Conservation (phyloP, 2,797 vertebrate genomes). For the Sphenodon punctatus region DNA sequence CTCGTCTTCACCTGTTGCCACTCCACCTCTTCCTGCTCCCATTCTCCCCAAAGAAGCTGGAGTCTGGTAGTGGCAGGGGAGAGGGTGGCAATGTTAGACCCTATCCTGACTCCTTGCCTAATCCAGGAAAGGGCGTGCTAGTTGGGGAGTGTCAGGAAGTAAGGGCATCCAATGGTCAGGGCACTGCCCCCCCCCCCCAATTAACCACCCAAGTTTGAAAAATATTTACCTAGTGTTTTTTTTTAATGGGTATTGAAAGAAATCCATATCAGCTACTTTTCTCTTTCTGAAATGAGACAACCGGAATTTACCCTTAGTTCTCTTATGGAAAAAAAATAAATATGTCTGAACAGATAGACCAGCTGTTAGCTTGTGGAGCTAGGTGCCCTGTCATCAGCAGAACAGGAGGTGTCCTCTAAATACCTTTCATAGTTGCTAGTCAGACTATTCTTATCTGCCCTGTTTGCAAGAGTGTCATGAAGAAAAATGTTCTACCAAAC, state of each 20-base stretch:
- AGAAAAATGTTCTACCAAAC: neutral
- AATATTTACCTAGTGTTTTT: accelerated
- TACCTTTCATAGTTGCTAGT: neutral
- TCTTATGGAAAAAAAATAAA: neutral
- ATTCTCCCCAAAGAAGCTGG: too few relatives aligned
- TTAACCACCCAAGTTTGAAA: neutral
- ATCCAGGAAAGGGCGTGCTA: too few relatives aligned
- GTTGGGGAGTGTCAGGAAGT: too few relatives aligned
- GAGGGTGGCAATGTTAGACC: too few relatives aligned
- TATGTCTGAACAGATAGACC: neutral
- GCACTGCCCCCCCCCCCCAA: too few relatives aligned
- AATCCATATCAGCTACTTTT: neutral
- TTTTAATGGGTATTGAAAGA: accelerated
- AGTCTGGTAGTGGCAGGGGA: too few relatives aligned
- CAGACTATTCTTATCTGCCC: neutral
- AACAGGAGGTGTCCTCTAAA: neutral
- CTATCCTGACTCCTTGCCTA: too few relatives aligned
- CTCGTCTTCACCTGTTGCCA: too few relatives aligned
- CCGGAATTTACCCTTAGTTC: neutral
- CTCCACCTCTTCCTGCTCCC: too few relatives aligned
- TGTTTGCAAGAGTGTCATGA: neutral
- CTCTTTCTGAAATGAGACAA: neutral
- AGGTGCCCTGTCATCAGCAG: neutral
- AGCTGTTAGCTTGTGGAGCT: neutral
- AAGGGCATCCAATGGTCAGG: too few relatives aligned